Conservation (phyloP, 2,113 vertebrate genomes). For the Eptesicus fuscus region DNA sequence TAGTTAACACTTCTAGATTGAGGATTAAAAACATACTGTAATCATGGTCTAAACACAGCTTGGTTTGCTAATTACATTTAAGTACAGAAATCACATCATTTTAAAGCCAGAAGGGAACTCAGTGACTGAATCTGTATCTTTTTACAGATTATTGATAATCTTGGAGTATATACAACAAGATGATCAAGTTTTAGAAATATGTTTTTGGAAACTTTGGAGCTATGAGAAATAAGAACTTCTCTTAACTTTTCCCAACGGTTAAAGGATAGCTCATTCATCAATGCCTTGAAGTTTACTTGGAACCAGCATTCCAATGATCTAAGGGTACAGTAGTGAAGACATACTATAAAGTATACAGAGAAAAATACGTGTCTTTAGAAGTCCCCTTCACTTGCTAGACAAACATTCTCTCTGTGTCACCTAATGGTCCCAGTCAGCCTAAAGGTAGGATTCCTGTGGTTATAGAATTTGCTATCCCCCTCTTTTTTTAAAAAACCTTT, state of each 20-base stretch:
- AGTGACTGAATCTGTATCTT: not conserved
- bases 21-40: not conserved
- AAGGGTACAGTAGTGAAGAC: not conserved
- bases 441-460: not conserved
- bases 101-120: slow-evolving; percentile 3
- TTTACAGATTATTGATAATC: not conserved
- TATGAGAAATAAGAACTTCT: not conserved
- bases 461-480: not conserved
- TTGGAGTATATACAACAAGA: not conserved
- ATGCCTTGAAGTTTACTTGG: not conserved
- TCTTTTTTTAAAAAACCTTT: not conserved
- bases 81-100: not conserved
- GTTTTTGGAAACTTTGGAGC: not conserved
- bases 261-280: not conserved
- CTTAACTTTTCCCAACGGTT: not conserved
- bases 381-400: not conserved
- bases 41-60: not conserved
- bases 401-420: not conserved
- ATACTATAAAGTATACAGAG: not conserved
- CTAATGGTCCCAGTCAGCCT: not conserved
- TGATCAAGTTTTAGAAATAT: not conserved
- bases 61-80: slow-evolving; percentile 25
- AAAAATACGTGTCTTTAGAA: not conserved
- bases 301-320: not conserved
- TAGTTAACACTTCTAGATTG: not conserved